Evolutionary conservation across 2,113 vertebrate genomes (phyloP).

Genomic region (Platichthys stellatus): DNA sequence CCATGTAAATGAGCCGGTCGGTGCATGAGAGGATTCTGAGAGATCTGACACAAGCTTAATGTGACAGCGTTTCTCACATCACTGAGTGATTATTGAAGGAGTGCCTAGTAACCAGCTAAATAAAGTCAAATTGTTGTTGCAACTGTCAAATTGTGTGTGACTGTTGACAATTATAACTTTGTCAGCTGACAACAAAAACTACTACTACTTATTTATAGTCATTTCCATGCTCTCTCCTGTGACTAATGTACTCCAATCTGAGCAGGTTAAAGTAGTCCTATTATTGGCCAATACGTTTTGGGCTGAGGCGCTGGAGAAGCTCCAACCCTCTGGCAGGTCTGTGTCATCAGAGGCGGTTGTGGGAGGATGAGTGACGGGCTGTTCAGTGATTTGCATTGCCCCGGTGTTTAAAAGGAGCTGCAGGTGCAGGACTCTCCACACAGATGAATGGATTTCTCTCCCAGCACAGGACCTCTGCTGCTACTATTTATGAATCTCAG

Average conservation of each 20-base stretch:
- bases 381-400: constrained; percentile 74
- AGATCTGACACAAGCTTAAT: constrained; percentile 18
- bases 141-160: background rate
- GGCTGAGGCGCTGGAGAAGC: constrained; percentile 4
- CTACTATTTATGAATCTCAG: constrained; percentile 9
- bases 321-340: constrained; percentile 61
- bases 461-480: constrained; percentile 32
- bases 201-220: background rate
- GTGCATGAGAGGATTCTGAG: constrained; percentile 33
- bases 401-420: constrained; percentile 71
- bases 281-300: background rate
- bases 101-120: constrained; percentile 21
- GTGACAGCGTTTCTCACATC: background rate
- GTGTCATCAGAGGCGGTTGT: constrained; percentile 62
- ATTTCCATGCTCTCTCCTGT: background rate
- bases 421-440: constrained; percentile 69
- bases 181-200: background rate
- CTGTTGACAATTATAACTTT: background rate
- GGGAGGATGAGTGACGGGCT: constrained; percentile 67
- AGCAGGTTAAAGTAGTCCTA: background rate
- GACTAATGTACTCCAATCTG: background rate
- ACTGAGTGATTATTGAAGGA: background rate
- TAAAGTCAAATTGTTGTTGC: background rate
- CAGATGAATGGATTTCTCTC: constrained; percentile 58
- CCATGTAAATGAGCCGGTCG: constrained; percentile 59